phyloP scores from a whole-genome alignment of 2,113 vertebrate species.

The Callospermophilus lateralis region DNA sequence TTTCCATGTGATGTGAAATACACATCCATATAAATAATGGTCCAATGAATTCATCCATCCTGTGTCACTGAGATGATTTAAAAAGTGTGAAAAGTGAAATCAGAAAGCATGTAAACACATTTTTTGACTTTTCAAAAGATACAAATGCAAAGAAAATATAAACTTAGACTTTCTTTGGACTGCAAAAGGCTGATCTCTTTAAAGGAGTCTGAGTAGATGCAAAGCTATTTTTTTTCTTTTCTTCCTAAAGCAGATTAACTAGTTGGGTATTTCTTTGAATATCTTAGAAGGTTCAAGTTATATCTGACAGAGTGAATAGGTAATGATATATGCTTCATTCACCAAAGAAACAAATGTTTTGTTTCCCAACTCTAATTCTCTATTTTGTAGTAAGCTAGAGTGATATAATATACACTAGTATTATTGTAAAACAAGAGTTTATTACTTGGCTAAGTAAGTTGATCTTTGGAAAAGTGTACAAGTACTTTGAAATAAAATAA shows the following conservation, averaged over 20 bases:
- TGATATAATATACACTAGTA: conserved; percentile 88
- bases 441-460: conserved; percentile 92
- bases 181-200: conserved; percentile 70
- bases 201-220: conserved; percentile 35
- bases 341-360: conserved; percentile 90
- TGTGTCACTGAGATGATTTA: not conserved
- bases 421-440: conserved; percentile 93
- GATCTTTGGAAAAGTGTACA: conserved; percentile 94
- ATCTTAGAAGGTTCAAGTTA: conserved; percentile 84
- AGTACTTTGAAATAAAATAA: conserved; percentile 94
- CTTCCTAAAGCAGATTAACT: conserved; percentile 82
- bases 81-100: not conserved
- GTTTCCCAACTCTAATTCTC: conserved; percentile 87
- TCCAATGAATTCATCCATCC: not conserved
- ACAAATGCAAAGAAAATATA: conserved; percentile 54
- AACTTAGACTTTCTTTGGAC: conserved; percentile 34
- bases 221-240: conserved; percentile 75
- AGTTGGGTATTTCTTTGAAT: conserved; percentile 78
- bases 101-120: not conserved
- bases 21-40: not conserved
- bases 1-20: not conserved
- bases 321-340: conserved; percentile 89
- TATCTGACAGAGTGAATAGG: conserved; percentile 85
- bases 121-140: conserved; percentile 62
- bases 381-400: conserved; percentile 87